Base-by-base conservation (phyloP, 2,113 vertebrate species). In the Cottus gobio region DNA sequence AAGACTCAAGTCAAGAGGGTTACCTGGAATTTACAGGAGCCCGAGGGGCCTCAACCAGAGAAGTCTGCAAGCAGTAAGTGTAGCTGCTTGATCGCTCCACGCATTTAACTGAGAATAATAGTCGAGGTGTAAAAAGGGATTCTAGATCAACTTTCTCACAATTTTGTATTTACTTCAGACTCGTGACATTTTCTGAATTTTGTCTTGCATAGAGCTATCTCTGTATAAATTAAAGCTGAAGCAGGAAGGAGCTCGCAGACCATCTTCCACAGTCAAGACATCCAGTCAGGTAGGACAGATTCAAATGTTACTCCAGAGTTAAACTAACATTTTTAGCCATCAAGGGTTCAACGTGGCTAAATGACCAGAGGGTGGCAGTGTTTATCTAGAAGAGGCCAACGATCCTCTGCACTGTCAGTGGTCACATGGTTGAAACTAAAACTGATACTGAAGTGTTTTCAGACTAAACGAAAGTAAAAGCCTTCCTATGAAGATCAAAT, bases 11-110 rank as follows among this genome's bases (percentile, higher is more conserved):
- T 97, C 42, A 99, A 99, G 75, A 95, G 98, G 80, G 98, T 99
- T 46, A 99, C 98, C 4, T 99, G 98, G 98, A 99, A 99, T 89
- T 96, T 99, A 26, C 95, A 97, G 68, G 96, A 96, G 50, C 95
- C 96, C 0, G 95, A 92, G 0, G 57, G 89, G 12, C 85, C 88
- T 0, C 73, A 93, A 52, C 75, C 92, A 1, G 95, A 93, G 78
- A 96, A 95, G 91, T 88, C 89, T 3, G 58, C 91, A 71, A 93
- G 94, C 84, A 95, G 97, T 97, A 92, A 96, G 96, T 95, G 7
- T 26, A 71, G 7, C 31, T 22, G 8, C 20, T 4, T 5, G 2
- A 16, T 24, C 8, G 8, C 26, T 65, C 24, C 7, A 22, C 46
- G 46, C 24, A 30, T 10, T 5, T 7, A 22, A 24, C 7, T 46